A percentile compares a stretch with the other conserved stretches of the same genome.
Conservation (phyloP, 2,797 vertebrate species). For the Oreochromis grahami region DNA sequence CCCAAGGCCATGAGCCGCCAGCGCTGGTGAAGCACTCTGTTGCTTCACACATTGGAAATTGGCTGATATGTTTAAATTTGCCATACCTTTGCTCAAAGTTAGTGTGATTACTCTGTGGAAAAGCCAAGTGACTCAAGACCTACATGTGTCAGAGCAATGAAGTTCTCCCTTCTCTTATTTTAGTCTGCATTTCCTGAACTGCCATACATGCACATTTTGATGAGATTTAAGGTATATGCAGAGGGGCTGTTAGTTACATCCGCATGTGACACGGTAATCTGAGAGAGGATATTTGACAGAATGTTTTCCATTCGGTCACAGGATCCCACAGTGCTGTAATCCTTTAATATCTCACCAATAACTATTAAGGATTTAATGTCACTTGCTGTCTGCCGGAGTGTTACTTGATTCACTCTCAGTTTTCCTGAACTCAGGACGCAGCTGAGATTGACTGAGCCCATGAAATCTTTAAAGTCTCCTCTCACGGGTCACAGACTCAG, state of each 20-base stretch:
- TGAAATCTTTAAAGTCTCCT: constrained; percentile 61
- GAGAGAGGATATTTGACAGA: constrained; percentile 56
- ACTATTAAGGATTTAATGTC: constrained; percentile 73
- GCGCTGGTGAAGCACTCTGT: constrained; percentile 65
- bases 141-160: constrained; percentile 73
- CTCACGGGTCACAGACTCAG: constrained; percentile 46
- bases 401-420: constrained; percentile 45
- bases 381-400: constrained; percentile 39
- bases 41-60: constrained; percentile 71
- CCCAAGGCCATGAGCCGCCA: constrained; percentile 68
- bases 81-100: constrained; percentile 62
- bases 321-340: constrained; percentile 57
- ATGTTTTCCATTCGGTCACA: constrained; percentile 45
- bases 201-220: constrained; percentile 56
- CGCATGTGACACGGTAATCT: constrained; percentile 61
- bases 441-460: constrained; percentile 52
- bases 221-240: constrained; percentile 48
- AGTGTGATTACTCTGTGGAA: constrained; percentile 39
- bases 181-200: constrained; percentile 41
- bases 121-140: constrained; percentile 62
- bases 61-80: constrained; percentile 74
- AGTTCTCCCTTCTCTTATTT: constrained; percentile 39
- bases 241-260: constrained; percentile 44
- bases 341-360: constrained; percentile 73
- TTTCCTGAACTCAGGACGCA: constrained; percentile 31